phyloP scores from a whole-genome alignment of 2,888 invertebrate genomes.

The Volucella inanis region DNA sequence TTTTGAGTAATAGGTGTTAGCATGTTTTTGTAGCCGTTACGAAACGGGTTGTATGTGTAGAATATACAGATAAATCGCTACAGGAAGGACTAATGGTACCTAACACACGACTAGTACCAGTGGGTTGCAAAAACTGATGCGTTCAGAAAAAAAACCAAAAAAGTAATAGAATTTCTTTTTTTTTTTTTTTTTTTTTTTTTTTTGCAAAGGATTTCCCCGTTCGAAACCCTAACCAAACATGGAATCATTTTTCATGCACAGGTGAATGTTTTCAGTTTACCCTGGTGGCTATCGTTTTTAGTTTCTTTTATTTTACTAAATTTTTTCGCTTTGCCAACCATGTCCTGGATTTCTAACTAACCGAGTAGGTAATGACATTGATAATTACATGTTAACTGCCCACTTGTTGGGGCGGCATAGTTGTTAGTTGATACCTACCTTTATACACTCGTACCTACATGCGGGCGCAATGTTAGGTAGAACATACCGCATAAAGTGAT shows the following conservation, averaged over 20 bases:
- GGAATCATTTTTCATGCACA: slow-evolving; percentile 65
- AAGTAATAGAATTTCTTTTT: slow-evolving; percentile 18
- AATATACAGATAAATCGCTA: slow-evolving; percentile 10
- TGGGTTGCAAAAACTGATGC: slow-evolving; percentile 31
- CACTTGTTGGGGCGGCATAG: slow-evolving; percentile 63
- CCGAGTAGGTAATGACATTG: slow-evolving; percentile 65
- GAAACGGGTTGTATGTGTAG: neutral
- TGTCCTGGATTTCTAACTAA: slow-evolving; percentile 51
- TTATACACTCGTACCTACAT: neutral
- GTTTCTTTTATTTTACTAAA: no score
- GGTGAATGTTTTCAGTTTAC: slow-evolving; percentile 63
- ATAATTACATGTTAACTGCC: slow-evolving; percentile 73
- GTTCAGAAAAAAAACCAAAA: slow-evolving; percentile 7
- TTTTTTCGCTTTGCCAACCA: neutral
- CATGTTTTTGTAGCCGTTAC: slow-evolving; percentile 42
- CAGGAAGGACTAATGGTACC: slow-evolving; percentile 42
- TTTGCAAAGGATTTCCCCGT: neutral
- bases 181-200: neutral
- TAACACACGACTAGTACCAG: neutral
- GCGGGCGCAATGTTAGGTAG: slow-evolving; percentile 39
- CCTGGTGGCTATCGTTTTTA: neutral
- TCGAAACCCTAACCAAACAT: slow-evolving; percentile 13
- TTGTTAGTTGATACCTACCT: slow-evolving; percentile 1
- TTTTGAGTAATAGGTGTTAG: slow-evolving; percentile 71
- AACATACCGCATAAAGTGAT: slow-evolving; percentile 56